Percentiles rank a stretch among this genome's conserved stretches.
These are phyloP conservation scores for Troilus luridus DNA, from an alignment of 2,888 invertebrate genomes.

Conservation along the genomic window DNA sequence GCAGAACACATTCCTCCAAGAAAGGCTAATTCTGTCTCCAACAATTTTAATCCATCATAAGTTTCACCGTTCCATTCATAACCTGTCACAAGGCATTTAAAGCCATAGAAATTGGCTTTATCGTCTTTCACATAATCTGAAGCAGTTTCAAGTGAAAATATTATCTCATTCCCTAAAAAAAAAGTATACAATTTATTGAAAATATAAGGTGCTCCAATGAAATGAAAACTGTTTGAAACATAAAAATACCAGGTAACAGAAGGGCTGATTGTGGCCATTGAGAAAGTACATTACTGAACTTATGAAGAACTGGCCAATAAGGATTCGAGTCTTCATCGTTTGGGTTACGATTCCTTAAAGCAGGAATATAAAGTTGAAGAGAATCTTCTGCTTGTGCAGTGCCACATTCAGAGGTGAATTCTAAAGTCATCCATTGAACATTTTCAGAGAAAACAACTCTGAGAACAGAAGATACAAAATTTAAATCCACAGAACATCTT, in stretches of 20 bases:
- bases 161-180: slow-evolving; percentile 87
- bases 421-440: slow-evolving; percentile 93
- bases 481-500: background rate
- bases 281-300: slow-evolving; percentile 73
- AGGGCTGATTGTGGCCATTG: slow-evolving; percentile 92
- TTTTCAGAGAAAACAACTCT: slow-evolving; percentile 89
- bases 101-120: slow-evolving; percentile 83
- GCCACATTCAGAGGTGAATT: slow-evolving; percentile 93
- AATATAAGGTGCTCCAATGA: background rate
- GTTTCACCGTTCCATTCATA: slow-evolving; percentile 81
- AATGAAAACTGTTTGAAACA: slow-evolving; percentile 27
- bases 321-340: slow-evolving; percentile 66
- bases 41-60: slow-evolving; percentile 76
- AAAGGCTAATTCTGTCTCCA: slow-evolving; percentile 92
- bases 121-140: slow-evolving; percentile 95
- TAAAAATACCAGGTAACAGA: slow-evolving; percentile 79
- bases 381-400: slow-evolving; percentile 95
- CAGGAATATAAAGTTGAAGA: slow-evolving; percentile 79
- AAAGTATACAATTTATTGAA: background rate
- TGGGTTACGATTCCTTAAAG: slow-evolving; percentile 51
- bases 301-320: slow-evolving; percentile 78
- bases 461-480: slow-evolving; percentile 57
- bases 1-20: slow-evolving; percentile 93
- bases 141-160: slow-evolving; percentile 96
- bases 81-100: slow-evolving; percentile 85